Conservation (phyloP, 2,113 vertebrate species). For the Cyanoliseus patagonus region DNA sequence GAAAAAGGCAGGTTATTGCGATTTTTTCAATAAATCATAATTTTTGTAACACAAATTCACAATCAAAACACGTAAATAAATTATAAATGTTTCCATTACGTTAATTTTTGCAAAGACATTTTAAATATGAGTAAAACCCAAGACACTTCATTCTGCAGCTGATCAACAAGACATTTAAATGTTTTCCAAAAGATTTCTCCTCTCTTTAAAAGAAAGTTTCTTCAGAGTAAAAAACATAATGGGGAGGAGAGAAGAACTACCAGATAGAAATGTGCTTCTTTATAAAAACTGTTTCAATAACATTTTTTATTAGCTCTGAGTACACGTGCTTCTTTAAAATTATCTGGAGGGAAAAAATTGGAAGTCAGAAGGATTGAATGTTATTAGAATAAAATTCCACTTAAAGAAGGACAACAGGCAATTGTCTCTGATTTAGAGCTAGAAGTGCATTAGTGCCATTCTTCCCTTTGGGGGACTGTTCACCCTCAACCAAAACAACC, state of each 20-base stretch:
- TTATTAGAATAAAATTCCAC: slow-evolving; percentile 18
- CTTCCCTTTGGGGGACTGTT: slow-evolving; percentile 30
- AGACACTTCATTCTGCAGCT: background rate
- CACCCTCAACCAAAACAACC: slow-evolving; percentile 33
- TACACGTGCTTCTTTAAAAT: background rate
- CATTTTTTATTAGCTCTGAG: background rate
- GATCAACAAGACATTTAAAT: background rate
- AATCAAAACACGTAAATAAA: background rate
- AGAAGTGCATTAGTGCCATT: background rate
- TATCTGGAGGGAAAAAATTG: background rate
- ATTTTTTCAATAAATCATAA: background rate
- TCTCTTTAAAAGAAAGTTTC: background rate
- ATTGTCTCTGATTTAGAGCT: slow-evolving; percentile 19
- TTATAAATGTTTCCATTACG: background rate
- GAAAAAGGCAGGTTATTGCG: background rate
- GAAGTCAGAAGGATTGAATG: background rate
- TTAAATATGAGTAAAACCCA: slow-evolving; percentile 28
- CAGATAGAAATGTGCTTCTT: background rate
- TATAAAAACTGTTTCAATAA: background rate
- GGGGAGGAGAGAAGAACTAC: background rate
- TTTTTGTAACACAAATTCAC: background rate
- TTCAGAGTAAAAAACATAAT: background rate
- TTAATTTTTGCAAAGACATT: slow-evolving; percentile 22
- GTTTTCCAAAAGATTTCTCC: background rate
- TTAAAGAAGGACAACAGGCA: background rate